Conservation (phyloP, 2,113 vertebrate species). For the Piaya cayana region DNA sequence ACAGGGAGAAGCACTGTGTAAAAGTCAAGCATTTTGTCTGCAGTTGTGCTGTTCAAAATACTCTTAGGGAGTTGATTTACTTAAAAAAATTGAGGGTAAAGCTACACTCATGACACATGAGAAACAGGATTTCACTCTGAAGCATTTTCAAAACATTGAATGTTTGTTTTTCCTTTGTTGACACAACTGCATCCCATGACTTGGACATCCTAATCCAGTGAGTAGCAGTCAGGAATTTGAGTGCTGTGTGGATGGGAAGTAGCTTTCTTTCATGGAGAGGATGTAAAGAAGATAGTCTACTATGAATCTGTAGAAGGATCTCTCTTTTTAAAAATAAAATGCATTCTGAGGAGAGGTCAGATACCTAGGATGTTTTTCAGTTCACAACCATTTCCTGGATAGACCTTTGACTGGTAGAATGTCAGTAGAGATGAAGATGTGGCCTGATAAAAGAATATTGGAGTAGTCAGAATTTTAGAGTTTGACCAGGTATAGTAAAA, state of each 20-base stretch:
- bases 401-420: neutral
- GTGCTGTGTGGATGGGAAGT: neutral
- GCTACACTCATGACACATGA: neutral
- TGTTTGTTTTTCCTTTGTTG: conserved; percentile 56
- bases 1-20: neutral
- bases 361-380: rapidly evolving
- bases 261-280: neutral
- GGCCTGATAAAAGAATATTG: neutral
- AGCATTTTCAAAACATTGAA: conserved; percentile 14
- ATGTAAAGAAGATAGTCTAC: neutral
- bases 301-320: neutral
- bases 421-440: neutral
- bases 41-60: neutral
- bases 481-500: neutral
- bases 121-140: neutral
- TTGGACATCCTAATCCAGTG: neutral
- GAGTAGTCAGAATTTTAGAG: neutral
- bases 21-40: neutral
- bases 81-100: neutral
- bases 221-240: neutral
- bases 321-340: neutral
- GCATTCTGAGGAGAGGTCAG: neutral
- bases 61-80: neutral
- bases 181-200: conserved; percentile 27
- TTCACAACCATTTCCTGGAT: neutral